A percentile compares a stretch with the other conserved stretches of the same genome.
Evolutionary conservation across 2,797 vertebrate genomes (phyloP).

Genomic region (Mus spretus): DNA sequence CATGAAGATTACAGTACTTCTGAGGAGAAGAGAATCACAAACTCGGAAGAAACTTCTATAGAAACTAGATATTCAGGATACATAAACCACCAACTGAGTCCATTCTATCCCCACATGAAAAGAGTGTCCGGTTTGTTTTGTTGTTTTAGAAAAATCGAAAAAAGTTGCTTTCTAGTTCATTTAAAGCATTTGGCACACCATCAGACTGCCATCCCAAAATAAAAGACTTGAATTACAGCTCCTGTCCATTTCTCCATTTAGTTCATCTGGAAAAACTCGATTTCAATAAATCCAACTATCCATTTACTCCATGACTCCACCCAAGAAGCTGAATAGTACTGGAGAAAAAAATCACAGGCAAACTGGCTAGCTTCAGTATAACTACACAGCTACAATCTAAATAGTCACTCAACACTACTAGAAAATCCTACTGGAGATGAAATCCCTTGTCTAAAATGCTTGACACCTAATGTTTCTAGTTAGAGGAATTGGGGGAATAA

Average conservation of each 20-base stretch:
- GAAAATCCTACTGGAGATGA: not conserved
- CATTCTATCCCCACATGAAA: not conserved
- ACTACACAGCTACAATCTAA: constrained; percentile 39
- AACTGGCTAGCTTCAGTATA: constrained; percentile 5
- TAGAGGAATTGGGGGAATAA: not conserved
- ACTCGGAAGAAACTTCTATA: constrained; percentile 34
- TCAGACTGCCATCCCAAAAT: constrained; percentile 42
- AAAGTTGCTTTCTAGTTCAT: constrained; percentile 57
- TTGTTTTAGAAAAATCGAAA: not conserved
- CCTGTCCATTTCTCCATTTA: constrained; percentile 32
- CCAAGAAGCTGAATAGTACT: constrained; percentile 43
- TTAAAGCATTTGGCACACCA: constrained; percentile 41
- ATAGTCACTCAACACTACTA: not conserved
- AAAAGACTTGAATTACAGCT: constrained; percentile 42
- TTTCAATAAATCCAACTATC: constrained; percentile 52
- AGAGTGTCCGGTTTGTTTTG: not conserved
- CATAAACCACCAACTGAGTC: constrained; percentile 38
- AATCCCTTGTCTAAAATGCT: not conserved
- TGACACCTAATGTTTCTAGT: not conserved
- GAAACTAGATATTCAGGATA: constrained; percentile 25
- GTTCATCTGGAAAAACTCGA: constrained; percentile 50
- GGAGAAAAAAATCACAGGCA: constrained; percentile 28
- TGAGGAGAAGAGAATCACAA: constrained; percentile 47
- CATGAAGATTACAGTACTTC: not conserved
- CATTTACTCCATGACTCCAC: constrained; percentile 26